Evolutionary conservation across 2,888 invertebrate species (phyloP), one percentile per base, ranked within the genome.

Genomic region (Troides aeacus): DNA sequence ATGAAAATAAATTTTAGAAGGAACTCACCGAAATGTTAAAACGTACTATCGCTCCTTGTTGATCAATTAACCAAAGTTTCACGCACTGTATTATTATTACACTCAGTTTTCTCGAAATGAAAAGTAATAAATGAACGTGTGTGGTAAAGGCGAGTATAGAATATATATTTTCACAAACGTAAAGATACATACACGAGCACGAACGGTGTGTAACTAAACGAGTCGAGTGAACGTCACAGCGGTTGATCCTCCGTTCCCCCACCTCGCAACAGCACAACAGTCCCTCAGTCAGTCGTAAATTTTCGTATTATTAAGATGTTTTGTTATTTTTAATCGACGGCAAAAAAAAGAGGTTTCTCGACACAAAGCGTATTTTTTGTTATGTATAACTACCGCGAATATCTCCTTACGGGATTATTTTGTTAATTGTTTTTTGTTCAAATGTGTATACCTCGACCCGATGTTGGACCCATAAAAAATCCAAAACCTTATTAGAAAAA

Each of bases 91-190:
- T 70, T 73, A 69, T 77, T 86, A 85, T 88, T 88, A 85, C 90
- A 89, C 90, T 89, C 82, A 82, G 86, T 90, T 89, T 90, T 90
- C 89, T 82, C 85, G 76, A 71, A 68, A 74, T 81, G 89, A 89
- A 89, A 90, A 89, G 87, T 79, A 87, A 87, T 85, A 87, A 86
- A 87, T 82, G 81, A 79, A 80, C 83, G 82, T 81, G 76, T 79
- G 75, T 39, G 6, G n/a, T 53, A 53, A 18, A 53, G n/a, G 18
- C n/a, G 53, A n/a, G 53, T n/a, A 53, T 18, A n/a, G 53, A n/a
- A 53, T 18, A 6, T 18, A 72, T 60, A 30, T 66, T 71, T 60
- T 66, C 36, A 70, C 64, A 67, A 60, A 58, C 74, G 53, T 23
- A 57, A 58, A 3, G 23, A 24, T 24, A 24, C 57, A n/a, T 1